Conservation (phyloP, 1,140 invertebrate species). For the Limonius californicus region DNA sequence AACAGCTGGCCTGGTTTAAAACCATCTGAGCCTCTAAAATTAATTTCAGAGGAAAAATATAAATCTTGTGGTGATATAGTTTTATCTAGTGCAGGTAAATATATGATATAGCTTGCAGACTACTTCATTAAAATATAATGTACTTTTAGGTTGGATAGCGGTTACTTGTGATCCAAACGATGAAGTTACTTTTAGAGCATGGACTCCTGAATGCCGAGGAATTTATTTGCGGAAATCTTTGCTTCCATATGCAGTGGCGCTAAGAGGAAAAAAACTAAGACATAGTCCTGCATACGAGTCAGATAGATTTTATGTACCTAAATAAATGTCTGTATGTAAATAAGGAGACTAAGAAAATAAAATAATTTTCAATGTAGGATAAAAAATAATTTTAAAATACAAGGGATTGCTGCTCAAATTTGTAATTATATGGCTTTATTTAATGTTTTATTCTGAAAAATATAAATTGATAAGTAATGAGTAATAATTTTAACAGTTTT, state of each 20-base stretch:
- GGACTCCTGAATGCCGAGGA: conserved; percentile 74
- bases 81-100: conserved; percentile 71
- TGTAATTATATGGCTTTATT: too few species aligned
- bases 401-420: too few species aligned
- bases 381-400: too few species aligned
- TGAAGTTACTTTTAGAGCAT: conserved; percentile 58
- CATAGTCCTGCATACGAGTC: conserved; percentile 60
- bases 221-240: conserved; percentile 68
- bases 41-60: conserved; percentile 52
- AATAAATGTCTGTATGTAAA: too few species aligned
- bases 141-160: conserved; percentile 65
- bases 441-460: too few species aligned
- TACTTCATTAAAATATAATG: too few species aligned
- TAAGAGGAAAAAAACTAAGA: conserved; percentile 65
- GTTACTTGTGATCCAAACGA: conserved; percentile 50
- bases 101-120: too few species aligned
- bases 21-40: conserved; percentile 49
- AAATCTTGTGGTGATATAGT: conserved; percentile 69
- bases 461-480: too few species aligned
- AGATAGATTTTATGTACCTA: conserved; percentile 41
- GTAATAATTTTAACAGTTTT: too few species aligned
- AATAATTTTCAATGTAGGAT: too few species aligned
- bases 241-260: conserved; percentile 60
- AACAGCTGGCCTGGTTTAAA: conserved; percentile 64
- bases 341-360: too few species aligned